These are phyloP conservation scores for Conus ventricosus DNA, from an alignment of 1,140 invertebrate genomes.

Conservation along the genomic window DNA sequence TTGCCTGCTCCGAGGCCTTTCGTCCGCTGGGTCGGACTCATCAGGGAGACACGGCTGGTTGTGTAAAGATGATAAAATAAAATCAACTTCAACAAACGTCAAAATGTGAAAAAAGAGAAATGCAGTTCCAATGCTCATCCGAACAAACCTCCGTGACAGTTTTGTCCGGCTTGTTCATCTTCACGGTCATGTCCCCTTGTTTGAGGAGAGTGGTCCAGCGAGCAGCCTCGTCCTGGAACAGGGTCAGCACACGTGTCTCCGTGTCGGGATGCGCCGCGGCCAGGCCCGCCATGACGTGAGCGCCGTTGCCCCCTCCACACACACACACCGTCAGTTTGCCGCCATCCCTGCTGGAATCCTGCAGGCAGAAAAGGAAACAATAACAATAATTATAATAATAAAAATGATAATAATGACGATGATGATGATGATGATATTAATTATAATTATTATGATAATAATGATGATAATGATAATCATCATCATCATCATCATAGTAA, in stretches of 20 bases:
- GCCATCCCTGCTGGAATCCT: background rate
- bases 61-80: too few relatives aligned
- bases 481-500: too few relatives aligned
- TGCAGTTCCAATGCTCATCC: too few relatives aligned
- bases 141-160: background rate
- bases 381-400: background rate
- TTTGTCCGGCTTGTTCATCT: slow-evolving; percentile 51
- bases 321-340: slow-evolving; percentile 45
- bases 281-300: slow-evolving; percentile 61
- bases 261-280: slow-evolving; percentile 54
- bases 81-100: too few relatives aligned
- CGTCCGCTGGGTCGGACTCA: too few relatives aligned
- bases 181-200: slow-evolving; percentile 50
- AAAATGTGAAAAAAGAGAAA: too few relatives aligned
- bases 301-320: slow-evolving; percentile 64
- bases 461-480: too few relatives aligned
- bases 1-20: too few relatives aligned
- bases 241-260: slow-evolving; percentile 58
- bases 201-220: slow-evolving; percentile 57
- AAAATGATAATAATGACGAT: too few relatives aligned
- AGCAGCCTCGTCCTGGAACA: slow-evolving; percentile 64
- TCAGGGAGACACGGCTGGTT: too few relatives aligned
- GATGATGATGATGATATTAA: too few relatives aligned
- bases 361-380: background rate
- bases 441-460: too few relatives aligned